Evolutionary conservation across 2,113 vertebrate genomes (phyloP).

Genomic region (Pelobates fuscus): DNA sequence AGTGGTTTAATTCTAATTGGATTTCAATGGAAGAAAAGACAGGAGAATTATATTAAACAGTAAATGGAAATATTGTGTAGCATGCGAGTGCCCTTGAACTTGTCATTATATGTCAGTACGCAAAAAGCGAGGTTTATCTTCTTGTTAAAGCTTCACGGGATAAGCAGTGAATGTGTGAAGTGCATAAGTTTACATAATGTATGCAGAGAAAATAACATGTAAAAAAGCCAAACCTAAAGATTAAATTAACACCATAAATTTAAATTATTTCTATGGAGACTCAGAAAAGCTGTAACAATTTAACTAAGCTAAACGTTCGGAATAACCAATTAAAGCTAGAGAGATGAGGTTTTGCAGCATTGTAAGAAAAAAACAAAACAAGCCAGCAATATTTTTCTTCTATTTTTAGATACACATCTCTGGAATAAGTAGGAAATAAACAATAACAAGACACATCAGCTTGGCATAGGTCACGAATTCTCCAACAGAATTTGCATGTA

Average conservation of each 20-base stretch:
- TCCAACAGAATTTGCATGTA: slow-evolving; percentile 23
- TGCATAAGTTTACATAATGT: slow-evolving; percentile 9
- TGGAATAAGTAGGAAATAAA: slow-evolving; percentile 16
- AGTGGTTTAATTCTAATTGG: slow-evolving; percentile 7
- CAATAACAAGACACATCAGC: slow-evolving; percentile 18
- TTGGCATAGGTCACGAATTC: slow-evolving; percentile 24
- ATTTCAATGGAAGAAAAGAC: not conserved
- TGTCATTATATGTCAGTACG: not conserved
- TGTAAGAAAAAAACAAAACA: not conserved
- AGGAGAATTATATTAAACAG: slow-evolving; percentile 23
- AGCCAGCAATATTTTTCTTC: not conserved
- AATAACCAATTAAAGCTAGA: not conserved
- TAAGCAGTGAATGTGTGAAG: slow-evolving; percentile 19
- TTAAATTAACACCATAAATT: slow-evolving; percentile 39
- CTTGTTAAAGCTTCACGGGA: not conserved
- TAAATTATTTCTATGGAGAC: not conserved
- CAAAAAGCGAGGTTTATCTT: not conserved
- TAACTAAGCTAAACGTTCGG: slow-evolving; percentile 16
- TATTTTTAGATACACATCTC: slow-evolving; percentile 37
- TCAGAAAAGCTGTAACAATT: slow-evolving; percentile 14
- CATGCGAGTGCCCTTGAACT: slow-evolving; percentile 23
- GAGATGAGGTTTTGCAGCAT: not conserved
- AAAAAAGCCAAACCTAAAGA: slow-evolving; percentile 5
- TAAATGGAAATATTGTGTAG: slow-evolving; percentile 1
- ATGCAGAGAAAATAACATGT: slow-evolving; percentile 36